These are phyloP conservation scores for Watsonalla binaria DNA, from an alignment of 2,888 invertebrate genomes.

Conservation along the genomic window DNA sequence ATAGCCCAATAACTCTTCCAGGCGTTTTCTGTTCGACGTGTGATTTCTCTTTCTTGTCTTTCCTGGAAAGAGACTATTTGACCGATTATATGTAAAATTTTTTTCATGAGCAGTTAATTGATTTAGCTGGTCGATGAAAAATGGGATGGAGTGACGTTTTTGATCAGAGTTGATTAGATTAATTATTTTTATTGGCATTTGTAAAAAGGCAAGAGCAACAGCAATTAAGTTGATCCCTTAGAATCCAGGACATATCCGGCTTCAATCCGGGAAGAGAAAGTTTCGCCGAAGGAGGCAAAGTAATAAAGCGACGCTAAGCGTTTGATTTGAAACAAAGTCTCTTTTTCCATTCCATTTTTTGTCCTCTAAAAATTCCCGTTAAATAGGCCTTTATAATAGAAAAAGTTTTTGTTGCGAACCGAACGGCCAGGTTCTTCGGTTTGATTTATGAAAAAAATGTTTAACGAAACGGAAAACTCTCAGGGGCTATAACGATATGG, in stretches of 20 bases:
- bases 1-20: too few species aligned
- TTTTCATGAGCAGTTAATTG: too few species aligned
- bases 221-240: neutral
- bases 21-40: too few species aligned
- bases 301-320: constrained; percentile 10
- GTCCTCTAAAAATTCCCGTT: constrained; percentile 20
- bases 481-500: constrained; percentile 23
- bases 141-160: too few species aligned
- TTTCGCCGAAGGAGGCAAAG: constrained; percentile 6
- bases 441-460: constrained; percentile 34
- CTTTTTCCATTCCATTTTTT: constrained; percentile 11
- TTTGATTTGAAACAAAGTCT: constrained; percentile 14
- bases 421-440: constrained; percentile 8
- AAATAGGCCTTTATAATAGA: constrained; percentile 25
- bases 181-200: too few species aligned
- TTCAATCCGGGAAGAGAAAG: constrained; percentile 2
- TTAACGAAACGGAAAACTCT: constrained; percentile 19
- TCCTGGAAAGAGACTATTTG: too few species aligned
- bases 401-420: constrained; percentile 23
- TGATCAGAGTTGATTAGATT: too few species aligned
- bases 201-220: too few species aligned
- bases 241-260: neutral
- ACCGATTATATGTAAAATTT: too few species aligned
- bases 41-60: too few species aligned
- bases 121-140: too few species aligned